phyloP scores from a whole-genome alignment of 2,797 vertebrate genomes.

The Acrossocheilus wenchowensis region DNA sequence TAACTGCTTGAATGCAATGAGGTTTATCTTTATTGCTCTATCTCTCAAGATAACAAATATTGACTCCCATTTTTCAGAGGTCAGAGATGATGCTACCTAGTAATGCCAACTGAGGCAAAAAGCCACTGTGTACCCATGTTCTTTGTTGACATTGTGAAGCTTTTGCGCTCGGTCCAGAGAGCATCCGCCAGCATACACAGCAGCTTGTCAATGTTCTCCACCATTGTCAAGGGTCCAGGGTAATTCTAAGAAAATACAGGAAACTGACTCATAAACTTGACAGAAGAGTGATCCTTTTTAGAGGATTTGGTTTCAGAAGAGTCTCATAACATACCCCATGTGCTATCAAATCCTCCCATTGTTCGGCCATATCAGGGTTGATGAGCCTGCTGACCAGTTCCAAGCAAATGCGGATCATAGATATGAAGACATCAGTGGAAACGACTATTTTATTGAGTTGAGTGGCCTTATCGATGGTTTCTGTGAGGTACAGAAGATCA shows the following conservation, averaged over 20 bases:
- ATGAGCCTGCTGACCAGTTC: conserved; percentile 76
- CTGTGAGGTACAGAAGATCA: conserved; percentile 73
- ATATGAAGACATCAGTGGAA: conserved; percentile 67
- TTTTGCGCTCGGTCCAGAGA: conserved; percentile 67
- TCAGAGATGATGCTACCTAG: neutral
- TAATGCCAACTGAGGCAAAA: conserved; percentile 6
- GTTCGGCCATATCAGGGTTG: conserved; percentile 67
- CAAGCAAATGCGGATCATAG: conserved; percentile 75
- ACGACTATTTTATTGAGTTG: conserved; percentile 46
- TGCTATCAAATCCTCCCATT: conserved; percentile 72
- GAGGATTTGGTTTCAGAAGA: neutral
- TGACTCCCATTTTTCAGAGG: neutral
- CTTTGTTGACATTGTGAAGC: conserved; percentile 77
- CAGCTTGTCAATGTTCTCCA: conserved; percentile 78
- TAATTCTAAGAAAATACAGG: conserved; percentile 65
- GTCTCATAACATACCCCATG: conserved; percentile 68
- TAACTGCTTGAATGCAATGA: neutral
- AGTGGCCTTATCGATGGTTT: conserved; percentile 67
- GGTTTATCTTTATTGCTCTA: conserved; percentile 12
- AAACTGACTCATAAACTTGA: neutral
- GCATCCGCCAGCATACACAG: conserved; percentile 75
- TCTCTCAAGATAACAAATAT: neutral
- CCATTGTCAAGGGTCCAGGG: conserved; percentile 72
- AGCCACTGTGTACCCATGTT: conserved; percentile 76
- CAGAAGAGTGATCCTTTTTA: neutral